phyloP scores from a whole-genome alignment of 2,113 vertebrate genomes.

The Apistogramma diplotaenia region DNA sequence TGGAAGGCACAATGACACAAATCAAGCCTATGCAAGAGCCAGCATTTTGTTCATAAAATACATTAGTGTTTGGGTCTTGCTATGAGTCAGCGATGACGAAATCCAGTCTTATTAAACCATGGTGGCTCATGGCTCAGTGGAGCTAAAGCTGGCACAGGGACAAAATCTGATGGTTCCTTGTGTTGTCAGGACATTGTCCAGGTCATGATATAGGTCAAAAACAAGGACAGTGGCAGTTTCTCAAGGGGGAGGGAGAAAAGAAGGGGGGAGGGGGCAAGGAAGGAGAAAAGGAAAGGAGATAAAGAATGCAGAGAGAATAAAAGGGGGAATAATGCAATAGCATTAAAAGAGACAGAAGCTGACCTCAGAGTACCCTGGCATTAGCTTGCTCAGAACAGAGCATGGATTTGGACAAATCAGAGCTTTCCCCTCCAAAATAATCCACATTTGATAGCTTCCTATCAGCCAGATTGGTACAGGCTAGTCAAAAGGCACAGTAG shows the following conservation, averaged over 20 bases:
- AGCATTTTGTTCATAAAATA: neutral
- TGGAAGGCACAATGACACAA: neutral
- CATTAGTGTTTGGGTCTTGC: neutral
- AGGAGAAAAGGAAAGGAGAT: neutral
- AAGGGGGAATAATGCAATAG: conserved; percentile 39
- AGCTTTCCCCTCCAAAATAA: conserved; percentile 48
- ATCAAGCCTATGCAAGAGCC: neutral
- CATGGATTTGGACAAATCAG: conserved; percentile 31
- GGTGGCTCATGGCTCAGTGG: neutral
- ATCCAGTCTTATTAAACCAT: conserved; percentile 22
- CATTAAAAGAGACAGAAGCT: conserved; percentile 36
- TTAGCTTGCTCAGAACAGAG: conserved; percentile 40
- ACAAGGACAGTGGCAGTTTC: conserved; percentile 48
- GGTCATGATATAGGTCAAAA: conserved; percentile 62
- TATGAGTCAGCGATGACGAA: conserved; percentile 17
- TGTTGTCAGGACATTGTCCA: conserved; percentile 39
- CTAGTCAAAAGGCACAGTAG: neutral
- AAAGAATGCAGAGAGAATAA: conserved; percentile 9
- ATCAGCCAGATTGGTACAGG: conserved; percentile 21
- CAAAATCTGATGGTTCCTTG: conserved; percentile 21
- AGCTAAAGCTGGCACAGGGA: neutral
- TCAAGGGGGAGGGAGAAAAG: neutral
- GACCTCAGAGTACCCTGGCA: conserved; percentile 24
- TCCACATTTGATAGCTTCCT: conserved; percentile 31
- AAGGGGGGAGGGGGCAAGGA: conserved; percentile 1